Percentiles rank a stretch among this genome's conserved stretches.
Evolutionary conservation across 1,140 invertebrate species (phyloP).

Genomic region (Drosophila virilis): DNA sequence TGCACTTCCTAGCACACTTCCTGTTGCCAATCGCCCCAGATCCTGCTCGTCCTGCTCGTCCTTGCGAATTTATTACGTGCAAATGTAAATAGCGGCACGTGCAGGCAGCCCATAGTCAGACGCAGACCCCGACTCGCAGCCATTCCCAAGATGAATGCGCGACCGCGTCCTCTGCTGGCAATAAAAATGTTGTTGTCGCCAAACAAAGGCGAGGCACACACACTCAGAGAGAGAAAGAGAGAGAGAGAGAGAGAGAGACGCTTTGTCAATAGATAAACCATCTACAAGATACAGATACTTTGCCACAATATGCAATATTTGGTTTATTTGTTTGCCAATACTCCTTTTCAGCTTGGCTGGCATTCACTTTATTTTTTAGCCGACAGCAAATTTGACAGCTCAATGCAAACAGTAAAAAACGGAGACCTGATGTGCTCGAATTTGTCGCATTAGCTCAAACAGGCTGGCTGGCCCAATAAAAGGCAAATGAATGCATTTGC

Average conservation of each 20-base stretch:
- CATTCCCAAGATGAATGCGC: constrained; percentile 37
- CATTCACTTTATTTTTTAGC: constrained; percentile 24
- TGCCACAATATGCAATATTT: constrained; percentile 47
- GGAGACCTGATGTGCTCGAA: neutral
- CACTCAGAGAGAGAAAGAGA: neutral
- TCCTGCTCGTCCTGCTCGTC: constrained; percentile 3
- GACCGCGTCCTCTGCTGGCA: constrained; percentile 27
- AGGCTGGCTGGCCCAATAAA: too few species aligned
- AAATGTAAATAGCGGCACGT: constrained; percentile 84
- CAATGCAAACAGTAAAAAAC: constrained; percentile 20
- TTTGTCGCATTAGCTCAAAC: too few species aligned
- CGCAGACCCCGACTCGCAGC: neutral
- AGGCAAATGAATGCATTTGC: too few species aligned
- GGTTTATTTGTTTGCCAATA: constrained; percentile 50
- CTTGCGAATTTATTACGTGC: constrained; percentile 80
- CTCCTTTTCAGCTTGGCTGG: constrained; percentile 9
- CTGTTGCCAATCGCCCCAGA: constrained; percentile 49
- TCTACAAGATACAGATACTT: constrained; percentile 50
- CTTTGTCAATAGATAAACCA: constrained; percentile 73
- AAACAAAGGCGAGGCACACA: constrained; percentile 65
- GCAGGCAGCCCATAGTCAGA: constrained; percentile 34
- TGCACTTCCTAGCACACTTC: constrained; percentile 73
- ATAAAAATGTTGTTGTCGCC: constrained; percentile 71
- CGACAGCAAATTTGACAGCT: constrained; percentile 33
- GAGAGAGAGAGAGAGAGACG: neutral